Base-by-base conservation (phyloP, 2,113 vertebrate species). In the Halichoeres trimaculatus region DNA sequence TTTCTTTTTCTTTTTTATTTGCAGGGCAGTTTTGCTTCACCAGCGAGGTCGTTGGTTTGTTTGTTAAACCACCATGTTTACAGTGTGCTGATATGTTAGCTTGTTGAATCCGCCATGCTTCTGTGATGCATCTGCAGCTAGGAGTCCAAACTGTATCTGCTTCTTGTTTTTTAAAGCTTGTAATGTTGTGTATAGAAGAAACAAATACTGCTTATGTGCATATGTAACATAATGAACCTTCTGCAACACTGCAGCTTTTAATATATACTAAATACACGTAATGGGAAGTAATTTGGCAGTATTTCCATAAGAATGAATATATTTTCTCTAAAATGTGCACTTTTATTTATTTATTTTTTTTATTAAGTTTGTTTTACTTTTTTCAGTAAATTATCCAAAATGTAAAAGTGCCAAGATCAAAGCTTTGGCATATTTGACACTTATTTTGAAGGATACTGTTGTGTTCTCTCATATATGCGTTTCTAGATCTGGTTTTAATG, bases 221-320 rank as follows among this genome's bases (percentile, higher is more conserved):
- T 84, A 81, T 92, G 85, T 88, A 89, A 84, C 70, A 91, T 83
- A 90, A 40, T 68, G 70, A 74, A 86, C 38, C 70, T n/a, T 66
- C 61, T 24, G 57, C 80, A 16, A 66, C 24, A 53, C 60, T 55
- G 78, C 48, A 80, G 81, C 81, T 86, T 86, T 89, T 62, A 69
- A 47, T 86, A 45, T 73, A 58, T 70, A 68, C 56, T 56, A 68
- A 60, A 70, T 20, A 73, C 26, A 12, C 76, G 45, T 67, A 47
- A 74, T 55, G 58, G 22, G 40, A 61, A 62, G 60, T 35, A 85
- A 78, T 82, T 73, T 48, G 50, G 82, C 87, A 93, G 90, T 91
- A 92, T 93, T 93, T 89, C 74, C 69, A 57, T 66, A 75, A 59
- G 60, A 22, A 83, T 70, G 16, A 56, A 66, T 36, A 35, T 65